A percentile compares a stretch with the other conserved stretches of the same genome.
phyloP scores from a whole-genome alignment of 2,113 vertebrate species.

The Rostratula benghalensis region DNA sequence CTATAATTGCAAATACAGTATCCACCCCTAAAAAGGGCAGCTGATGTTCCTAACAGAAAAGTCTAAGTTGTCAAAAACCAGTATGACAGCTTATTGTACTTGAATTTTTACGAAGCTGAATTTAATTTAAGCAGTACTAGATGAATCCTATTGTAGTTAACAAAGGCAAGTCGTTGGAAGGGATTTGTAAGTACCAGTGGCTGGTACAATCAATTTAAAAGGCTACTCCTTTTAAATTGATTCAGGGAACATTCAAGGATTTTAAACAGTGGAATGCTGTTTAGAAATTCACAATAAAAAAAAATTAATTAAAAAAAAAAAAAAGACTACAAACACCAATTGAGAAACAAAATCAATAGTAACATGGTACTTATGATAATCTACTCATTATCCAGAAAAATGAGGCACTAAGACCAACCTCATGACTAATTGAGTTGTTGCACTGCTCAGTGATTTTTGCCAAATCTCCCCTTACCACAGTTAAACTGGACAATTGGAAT shows the following conservation, averaged over 20 bases:
- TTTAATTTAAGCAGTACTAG: background rate
- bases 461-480: background rate
- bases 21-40: rapidly evolving
- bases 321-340: background rate
- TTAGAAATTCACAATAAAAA: background rate
- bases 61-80: background rate
- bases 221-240: background rate
- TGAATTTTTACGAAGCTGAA: background rate
- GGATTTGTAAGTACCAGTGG: background rate
- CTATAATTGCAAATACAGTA: background rate
- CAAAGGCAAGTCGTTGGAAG: background rate
- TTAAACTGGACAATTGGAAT: background rate
- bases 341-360: constrained; percentile 7
- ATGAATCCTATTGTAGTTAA: background rate
- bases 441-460: background rate
- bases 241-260: background rate
- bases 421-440: background rate
- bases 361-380: background rate
- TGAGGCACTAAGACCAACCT: background rate
- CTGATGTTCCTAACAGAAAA: background rate
- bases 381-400: constrained; percentile 9
- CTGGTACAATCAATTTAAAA: background rate
- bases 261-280: background rate
- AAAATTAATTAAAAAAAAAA: background rate
- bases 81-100: background rate